Evolutionary conservation across 2,113 vertebrate species (phyloP), one percentile per base, ranked within the genome.

Genomic region (Pachycephala philippinensis): DNA sequence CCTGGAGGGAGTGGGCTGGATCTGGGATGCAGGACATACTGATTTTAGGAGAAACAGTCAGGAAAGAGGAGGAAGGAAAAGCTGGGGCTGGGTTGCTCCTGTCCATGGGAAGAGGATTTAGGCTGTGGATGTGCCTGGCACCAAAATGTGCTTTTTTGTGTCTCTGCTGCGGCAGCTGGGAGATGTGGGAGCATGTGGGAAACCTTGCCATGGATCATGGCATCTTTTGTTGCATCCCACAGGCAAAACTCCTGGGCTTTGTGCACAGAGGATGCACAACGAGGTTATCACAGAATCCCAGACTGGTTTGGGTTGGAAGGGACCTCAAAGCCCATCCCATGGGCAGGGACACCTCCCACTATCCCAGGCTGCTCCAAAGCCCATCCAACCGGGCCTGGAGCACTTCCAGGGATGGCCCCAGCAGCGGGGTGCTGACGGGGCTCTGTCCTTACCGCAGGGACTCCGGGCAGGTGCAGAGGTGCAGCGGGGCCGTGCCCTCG

Each of bases 401-500:
- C 24, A 10, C 24, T 42, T 2, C 4, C 76, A 63, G 39, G 31
- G 37, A 7, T 2, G 23, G 12, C 49, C 39, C 13, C 31, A 35
- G 71, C 17, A 11, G 27, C 1, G 7, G 13, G 49, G 18, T 9
- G 39, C 11, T 8, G 40, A 5, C 0, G 9, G 40, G 28, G 15
- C 3, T 5, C 10, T 24, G 19, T 85, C 27, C 97, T 98, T 97
- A 98, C 98, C 97, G 30, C 30, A 98, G 80, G 0, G 97, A 97
- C 65, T 31, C 68, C 2, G 7, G 53, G 2, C 63, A 78, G 60
- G 90, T 94, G 96, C 98, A 98, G 77, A 98, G 96, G 89, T 98
- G 98, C 86, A 98, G 95, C 0, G 98, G 97, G 28, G 97, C 88
- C 82, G 96, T 70, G 21, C 98, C 98, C 4, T 98, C 89, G 0